A percentile compares a stretch with the other conserved stretches of the same genome.
Evolutionary conservation across 2,113 vertebrate species (phyloP).

Genomic region (Taxidea taxus): DNA sequence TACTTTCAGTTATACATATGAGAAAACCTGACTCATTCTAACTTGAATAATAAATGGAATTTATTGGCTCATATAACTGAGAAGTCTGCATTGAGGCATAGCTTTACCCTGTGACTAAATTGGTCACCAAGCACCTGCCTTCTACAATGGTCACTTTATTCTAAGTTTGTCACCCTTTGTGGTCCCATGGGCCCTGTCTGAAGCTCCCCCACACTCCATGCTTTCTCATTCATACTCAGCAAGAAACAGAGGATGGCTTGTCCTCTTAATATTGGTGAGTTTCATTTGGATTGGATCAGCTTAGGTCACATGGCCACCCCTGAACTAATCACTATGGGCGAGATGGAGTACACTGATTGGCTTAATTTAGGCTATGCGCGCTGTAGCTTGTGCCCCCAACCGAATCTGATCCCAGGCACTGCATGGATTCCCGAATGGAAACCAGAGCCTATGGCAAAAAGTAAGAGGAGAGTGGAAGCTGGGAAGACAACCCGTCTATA

Average conservation of each 20-base stretch:
- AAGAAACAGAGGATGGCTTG: constrained; percentile 32
- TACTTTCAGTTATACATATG: background rate
- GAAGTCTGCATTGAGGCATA: constrained; percentile 11
- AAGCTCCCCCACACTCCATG: background rate
- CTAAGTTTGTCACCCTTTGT: background rate
- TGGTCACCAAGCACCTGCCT: constrained; percentile 19
- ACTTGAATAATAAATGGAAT: constrained; percentile 58
- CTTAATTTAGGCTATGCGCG: background rate
- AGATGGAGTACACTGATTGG: background rate
- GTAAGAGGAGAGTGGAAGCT: background rate
- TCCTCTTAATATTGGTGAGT: background rate
- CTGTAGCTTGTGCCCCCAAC: background rate
- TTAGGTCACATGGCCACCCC: background rate
- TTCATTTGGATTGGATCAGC: background rate
- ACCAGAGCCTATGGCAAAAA: background rate
- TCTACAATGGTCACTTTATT: constrained; percentile 43
- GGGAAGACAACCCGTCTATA: background rate
- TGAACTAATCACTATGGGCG: background rate
- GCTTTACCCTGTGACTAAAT: constrained; percentile 21
- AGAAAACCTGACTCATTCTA: constrained; percentile 59
- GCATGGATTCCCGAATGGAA: background rate
- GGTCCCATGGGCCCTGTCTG: background rate
- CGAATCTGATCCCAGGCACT: background rate
- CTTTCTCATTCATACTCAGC: background rate
- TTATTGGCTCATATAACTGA: constrained; percentile 47